Evolutionary conservation across 2,113 vertebrate species (phyloP), one percentile per base, ranked within the genome.

Genomic region (Podocnemis expansa): DNA sequence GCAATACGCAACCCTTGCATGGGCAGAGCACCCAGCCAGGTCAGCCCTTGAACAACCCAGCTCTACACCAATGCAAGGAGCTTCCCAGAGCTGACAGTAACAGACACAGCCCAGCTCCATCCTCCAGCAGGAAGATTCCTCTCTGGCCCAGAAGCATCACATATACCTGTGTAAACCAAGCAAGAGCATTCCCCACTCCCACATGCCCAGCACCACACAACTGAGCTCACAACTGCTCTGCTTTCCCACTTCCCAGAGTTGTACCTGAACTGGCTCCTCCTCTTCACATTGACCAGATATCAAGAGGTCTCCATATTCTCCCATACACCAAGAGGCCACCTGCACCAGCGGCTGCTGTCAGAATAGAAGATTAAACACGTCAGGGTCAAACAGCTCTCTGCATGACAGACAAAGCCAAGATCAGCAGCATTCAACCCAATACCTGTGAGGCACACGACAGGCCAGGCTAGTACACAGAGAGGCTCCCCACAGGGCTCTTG

Each of bases 311-410:
- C 99, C 99, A 90, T 99, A 99, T 96, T 99, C 99, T 95, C 99
- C 99, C 98, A 99, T 99, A 97, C 99, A 99, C 99, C 99, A 99
- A n/a, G 99, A 99, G 10, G 98, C 98, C 93, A 99, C 99, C 97
- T 99, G 99, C 63, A 99, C 99, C 93, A 99, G 96, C 52, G 99
- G 99, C 98, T 99, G 99, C 99, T 99, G 94, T 95, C 95, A 90
- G 95, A 98, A 96, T 88, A 84, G 86, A 14, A 95, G 88, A 80
- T 0, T 83, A 87, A 14, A 60, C 22, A 75, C 31, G 16, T 97
- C 85, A 94, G 95, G 78, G 34, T 93, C 29, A 90, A 90, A 83
- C 5, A 9, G 27, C 82, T 82, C 22, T 47, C 10, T 87, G 38
- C 8, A 34, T 5, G 13, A 91, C 7, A 81, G 49, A 52, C 43